phyloP scores from a whole-genome alignment of 2,797 vertebrate species.

The Orientallactaga sibirica region DNA sequence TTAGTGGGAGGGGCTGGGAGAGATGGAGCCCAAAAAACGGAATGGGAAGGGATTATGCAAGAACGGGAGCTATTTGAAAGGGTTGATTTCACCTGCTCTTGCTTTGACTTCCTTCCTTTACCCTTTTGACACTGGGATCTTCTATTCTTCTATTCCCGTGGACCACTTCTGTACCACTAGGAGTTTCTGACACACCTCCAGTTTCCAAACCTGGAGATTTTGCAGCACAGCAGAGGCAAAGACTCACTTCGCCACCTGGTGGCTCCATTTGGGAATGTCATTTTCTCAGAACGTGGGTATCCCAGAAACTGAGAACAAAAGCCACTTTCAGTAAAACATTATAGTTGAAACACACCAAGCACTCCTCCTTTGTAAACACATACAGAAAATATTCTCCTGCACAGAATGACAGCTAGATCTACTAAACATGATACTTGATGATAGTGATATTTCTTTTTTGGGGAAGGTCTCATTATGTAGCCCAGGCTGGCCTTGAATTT shows the following conservation, averaged over 20 bases:
- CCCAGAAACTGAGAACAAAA: not conserved
- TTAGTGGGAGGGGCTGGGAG: not conserved
- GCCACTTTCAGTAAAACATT: too few species aligned
- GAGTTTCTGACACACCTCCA: not conserved
- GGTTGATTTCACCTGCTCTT: not conserved
- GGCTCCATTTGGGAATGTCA: not conserved
- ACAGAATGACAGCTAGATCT: not conserved
- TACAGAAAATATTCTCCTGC: not conserved
- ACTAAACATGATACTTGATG: not conserved
- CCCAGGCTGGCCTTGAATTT: not conserved
- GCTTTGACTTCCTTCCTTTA: too few species aligned
- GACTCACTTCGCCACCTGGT: not conserved
- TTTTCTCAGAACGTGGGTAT: not conserved
- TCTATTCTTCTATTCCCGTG: not conserved
- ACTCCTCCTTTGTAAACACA: not conserved
- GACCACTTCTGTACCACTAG: not conserved
- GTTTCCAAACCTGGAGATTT: not conserved
- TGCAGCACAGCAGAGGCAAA: not conserved
- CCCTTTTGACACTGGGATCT: too few species aligned
- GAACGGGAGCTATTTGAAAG: not conserved
- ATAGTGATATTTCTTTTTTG: not conserved
- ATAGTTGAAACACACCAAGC: accelerated
- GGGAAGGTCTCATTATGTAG: not conserved
- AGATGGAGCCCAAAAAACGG: not conserved
- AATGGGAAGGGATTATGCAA: not conserved